Evolutionary conservation across 1,140 invertebrate genomes (phyloP).

Genomic region (Bombus balteatus): DNA sequence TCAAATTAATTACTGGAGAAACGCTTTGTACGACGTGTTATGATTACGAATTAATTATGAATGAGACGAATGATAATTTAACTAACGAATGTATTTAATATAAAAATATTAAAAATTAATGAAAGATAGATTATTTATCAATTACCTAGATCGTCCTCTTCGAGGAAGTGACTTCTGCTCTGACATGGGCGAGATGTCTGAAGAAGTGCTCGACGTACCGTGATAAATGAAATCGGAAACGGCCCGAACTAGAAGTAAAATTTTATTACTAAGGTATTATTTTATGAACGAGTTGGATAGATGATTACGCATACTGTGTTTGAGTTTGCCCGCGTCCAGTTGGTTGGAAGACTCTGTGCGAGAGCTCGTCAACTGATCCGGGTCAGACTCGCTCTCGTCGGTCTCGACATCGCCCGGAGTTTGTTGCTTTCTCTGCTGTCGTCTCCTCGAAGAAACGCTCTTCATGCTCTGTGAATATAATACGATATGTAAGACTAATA

Average conservation of each 20-base stretch:
- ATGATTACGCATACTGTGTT: constrained; percentile 84
- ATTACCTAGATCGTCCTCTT: constrained; percentile 87
- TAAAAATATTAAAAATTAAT: neutral
- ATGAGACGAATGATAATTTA: neutral
- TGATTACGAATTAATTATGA: neutral
- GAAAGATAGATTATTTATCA: neutral
- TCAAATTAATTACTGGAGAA: neutral
- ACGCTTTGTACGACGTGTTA: neutral
- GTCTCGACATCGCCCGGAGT: constrained; percentile 87
- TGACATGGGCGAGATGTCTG: constrained; percentile 90
- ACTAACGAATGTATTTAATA: neutral
- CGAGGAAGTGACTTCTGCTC: constrained; percentile 89
- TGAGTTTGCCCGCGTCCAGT: constrained; percentile 87
- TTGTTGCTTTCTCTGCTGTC: constrained; percentile 83
- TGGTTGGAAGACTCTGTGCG: constrained; percentile 90
- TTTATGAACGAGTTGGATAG: neutral
- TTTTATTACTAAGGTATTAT: neutral
- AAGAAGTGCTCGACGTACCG: constrained; percentile 89
- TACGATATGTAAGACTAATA: neutral
- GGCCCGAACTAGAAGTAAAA: constrained; percentile 76
- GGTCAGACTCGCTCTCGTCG: constrained; percentile 90
- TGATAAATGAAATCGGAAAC: constrained; percentile 89
- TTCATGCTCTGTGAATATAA: constrained; percentile 78
- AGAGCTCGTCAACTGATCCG: constrained; percentile 88
- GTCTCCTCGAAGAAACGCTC: constrained; percentile 81